Base-by-base conservation (phyloP, 2,113 vertebrate genomes). In the Dolichotis patagonum region DNA sequence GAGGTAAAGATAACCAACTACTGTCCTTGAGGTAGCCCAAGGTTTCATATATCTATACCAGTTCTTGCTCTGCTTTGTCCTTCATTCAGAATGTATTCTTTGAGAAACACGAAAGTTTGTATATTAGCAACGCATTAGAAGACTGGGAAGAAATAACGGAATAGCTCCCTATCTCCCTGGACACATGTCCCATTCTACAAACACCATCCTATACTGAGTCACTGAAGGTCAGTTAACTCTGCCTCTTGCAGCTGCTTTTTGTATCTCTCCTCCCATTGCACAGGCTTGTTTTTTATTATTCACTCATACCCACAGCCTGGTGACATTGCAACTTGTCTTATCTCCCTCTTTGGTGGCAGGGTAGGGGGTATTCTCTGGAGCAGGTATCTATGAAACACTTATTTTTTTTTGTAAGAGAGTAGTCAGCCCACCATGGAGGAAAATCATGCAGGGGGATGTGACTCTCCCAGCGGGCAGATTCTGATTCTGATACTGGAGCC, bases 241-340 rank as follows among this genome's bases (percentile, higher is more conserved):
- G 54, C 38, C 56, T 30, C 11, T 16, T 11, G 14, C 7, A 8
- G 83, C 85, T 95, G 95, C 83, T 93, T 95, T 98, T 60, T 95
- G 88, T 73, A 75, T 90, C 4, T 89, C 49, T 63, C 26, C 7
- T 17, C 63, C 35, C 0, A 86, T 52, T 85, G 73, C 97, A 98
- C 83, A 98, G 93, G 52, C 97, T 97, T 75, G 30, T 97, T 96
- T 97, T 94, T 97, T 98, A 92, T 96, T 97, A 98, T 96, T 96
- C 84, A 98, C 97, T 97, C 62, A 41, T 82, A 96, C 95, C 94
- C 78, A 96, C 96, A 96, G 71, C 43, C 91, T 95, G 92, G 96
- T 97, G 96, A 96, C 98, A 97, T 96, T 96, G 98, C n/a, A 65
- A 96, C 95, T 98, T 93, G 97, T 95, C 96, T 91, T 46, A 75